Base-by-base conservation (phyloP, 2,113 vertebrate genomes). In the Lampris incognitus region DNA sequence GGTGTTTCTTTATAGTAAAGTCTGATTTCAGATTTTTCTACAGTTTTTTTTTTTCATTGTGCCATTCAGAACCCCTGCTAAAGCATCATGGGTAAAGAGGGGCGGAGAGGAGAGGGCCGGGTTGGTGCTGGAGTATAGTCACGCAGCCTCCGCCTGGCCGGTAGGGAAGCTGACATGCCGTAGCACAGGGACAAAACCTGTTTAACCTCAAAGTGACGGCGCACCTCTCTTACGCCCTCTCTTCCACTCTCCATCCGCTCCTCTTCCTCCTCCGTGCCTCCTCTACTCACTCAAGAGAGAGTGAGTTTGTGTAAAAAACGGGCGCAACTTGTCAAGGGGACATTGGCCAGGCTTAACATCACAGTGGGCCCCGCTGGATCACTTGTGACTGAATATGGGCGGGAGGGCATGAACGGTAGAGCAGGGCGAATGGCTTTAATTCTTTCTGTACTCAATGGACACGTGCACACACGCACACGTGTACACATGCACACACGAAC, bases 301-400 rank as follows among this genome's bases (percentile, higher is more conserved):
- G 63, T 41, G 41, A 72, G 70, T 87, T 90, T 86, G 85, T 87
- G 75, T 85, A 87, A 85, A 87, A 79, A 38, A 9, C 71, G 55
- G 69, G 78, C 83, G 76, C 24, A 54, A 65, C 86, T 87, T 91
- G 89, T 91, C 89, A 91, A 66, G 55, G 54, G 77, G 87, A 92
- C 55, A 64, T 81, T 85, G 69, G 76, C 84, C 88, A 94, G 91
- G 63, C 82, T 39, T 54, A 54, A 42, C 59, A 58, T 39, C 72
- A 74, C 78, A 63, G 68, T n/a, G 56, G 56, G 76, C 66, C 82
- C 56, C 77, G 38, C 60, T 48, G 67, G 66, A 73, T 65, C 78
- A 78, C 78, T 67, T 79, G 60, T 71, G 75, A 79, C 73, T 67
- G 41, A 77, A 72, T 81, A 83, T 36, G 63, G 75, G 78, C 69